Evolutionary conservation across 2,113 vertebrate genomes (phyloP).

Genomic region (Myanophis thanlyinensis): DNA sequence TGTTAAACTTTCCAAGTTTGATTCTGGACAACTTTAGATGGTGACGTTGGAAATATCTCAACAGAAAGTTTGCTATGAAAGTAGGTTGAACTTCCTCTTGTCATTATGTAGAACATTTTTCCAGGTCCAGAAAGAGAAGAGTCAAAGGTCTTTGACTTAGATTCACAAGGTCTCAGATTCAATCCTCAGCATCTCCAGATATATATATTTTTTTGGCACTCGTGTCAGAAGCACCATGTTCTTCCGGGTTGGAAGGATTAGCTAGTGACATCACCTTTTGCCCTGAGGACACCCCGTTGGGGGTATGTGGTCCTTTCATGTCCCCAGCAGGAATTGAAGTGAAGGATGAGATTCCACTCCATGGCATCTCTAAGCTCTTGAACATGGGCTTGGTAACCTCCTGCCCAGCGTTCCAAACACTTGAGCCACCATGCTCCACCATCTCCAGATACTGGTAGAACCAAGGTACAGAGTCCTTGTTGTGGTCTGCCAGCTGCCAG

Average conservation of each 20-base stretch:
- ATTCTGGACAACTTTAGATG: not conserved
- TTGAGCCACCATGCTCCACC: too few relatives aligned
- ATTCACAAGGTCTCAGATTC: not conserved
- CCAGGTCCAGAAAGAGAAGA: not conserved
- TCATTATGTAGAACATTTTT: not conserved
- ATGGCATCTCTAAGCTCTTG: too few relatives aligned
- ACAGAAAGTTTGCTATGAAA: not conserved
- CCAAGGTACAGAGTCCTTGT: too few relatives aligned
- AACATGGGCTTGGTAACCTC: too few relatives aligned
- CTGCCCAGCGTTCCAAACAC: not conserved
- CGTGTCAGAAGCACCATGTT: too few relatives aligned
- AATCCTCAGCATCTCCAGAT: not conserved
- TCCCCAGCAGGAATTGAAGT: not conserved
- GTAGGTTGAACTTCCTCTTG: not conserved
- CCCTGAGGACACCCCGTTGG: too few relatives aligned
- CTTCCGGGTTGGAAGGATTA: not conserved
- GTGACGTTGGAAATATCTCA: not conserved
- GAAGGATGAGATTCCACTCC: not conserved
- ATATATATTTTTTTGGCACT: too few relatives aligned
- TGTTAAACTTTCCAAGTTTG: not conserved
- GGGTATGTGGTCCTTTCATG: too few relatives aligned
- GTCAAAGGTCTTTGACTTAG: not conserved
- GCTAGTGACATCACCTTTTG: too few relatives aligned
- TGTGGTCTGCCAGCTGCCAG: too few relatives aligned
- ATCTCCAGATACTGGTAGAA: too few relatives aligned